These are phyloP conservation scores for Ataeniobius toweri DNA, from an alignment of 2,797 vertebrate genomes.

Conservation along the genomic window DNA sequence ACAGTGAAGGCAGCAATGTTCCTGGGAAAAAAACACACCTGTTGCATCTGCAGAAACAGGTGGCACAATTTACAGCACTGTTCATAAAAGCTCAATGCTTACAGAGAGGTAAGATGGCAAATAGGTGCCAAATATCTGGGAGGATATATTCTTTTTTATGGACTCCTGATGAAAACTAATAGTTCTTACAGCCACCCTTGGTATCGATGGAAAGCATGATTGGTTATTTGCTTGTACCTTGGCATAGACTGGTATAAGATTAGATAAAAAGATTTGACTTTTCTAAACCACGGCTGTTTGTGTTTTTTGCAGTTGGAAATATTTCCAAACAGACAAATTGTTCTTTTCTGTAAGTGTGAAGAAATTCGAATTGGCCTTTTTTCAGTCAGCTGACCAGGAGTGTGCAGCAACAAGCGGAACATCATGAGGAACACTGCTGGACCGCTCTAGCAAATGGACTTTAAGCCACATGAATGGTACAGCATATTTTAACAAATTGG, in stretches of 20 bases:
- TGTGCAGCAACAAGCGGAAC: background rate
- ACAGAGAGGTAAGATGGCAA: background rate
- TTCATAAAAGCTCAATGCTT: slow-evolving; percentile 8
- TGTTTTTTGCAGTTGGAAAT: background rate
- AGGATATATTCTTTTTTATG: background rate
- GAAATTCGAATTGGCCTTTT: background rate
- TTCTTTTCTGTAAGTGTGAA: background rate
- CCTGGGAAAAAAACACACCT: slow-evolving; percentile 39
- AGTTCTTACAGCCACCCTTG: background rate
- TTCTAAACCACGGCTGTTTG: background rate
- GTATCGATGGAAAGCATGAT: background rate
- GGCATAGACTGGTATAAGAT: background rate
- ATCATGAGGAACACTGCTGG: background rate
- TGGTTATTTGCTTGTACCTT: background rate
- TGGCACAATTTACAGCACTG: background rate
- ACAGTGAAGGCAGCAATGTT: slow-evolving; percentile 8
- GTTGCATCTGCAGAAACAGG: slow-evolving; percentile 34
- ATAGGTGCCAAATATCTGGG: background rate
- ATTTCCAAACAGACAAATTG: background rate
- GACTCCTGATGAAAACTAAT: background rate
- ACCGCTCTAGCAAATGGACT: background rate
- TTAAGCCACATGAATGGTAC: background rate
- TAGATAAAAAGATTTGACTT: background rate
- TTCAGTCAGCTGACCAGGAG: background rate
- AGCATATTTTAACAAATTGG: background rate